Conservation (phyloP, 2,888 invertebrate species). For the Dynastes tityus region DNA sequence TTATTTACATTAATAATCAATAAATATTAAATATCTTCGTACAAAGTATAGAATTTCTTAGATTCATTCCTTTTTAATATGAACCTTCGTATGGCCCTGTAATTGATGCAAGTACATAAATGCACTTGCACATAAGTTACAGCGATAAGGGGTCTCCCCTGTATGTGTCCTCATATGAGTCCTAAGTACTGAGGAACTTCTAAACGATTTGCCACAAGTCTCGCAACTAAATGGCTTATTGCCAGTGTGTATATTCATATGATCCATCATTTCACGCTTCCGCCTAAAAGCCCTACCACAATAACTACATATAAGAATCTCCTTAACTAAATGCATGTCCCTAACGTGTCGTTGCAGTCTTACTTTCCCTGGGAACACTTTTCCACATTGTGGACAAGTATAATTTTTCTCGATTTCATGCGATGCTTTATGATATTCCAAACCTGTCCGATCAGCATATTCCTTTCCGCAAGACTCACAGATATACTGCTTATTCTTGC, state of each 20-base stretch:
- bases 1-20: too few relatives aligned
- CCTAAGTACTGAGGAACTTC: not conserved
- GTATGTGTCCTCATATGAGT: constrained; percentile 32
- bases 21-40: too few relatives aligned
- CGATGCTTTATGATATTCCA: not conserved
- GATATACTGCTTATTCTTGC: not conserved
- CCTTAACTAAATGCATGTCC: not conserved
- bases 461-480: not conserved
- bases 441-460: not conserved
- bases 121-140: not conserved
- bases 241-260: constrained; percentile 22
- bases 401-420: not conserved
- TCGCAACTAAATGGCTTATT: constrained; percentile 31
- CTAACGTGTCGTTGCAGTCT: not conserved
- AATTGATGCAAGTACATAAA: constrained; percentile 16
- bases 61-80: not conserved
- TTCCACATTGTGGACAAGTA: constrained; percentile 3
- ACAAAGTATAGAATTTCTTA: not conserved
- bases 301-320: not conserved
- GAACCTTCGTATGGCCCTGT: constrained; percentile 1
- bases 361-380: not conserved
- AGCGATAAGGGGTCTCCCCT: constrained; percentile 12
- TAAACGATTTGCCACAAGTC: constrained; percentile 21
- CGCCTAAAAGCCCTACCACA: not conserved
- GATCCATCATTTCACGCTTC: not conserved